A percentile compares a stretch with the other conserved stretches of the same genome.
phyloP scores from a whole-genome alignment of 2,113 vertebrate genomes.

The Hemichromis elongatus region DNA sequence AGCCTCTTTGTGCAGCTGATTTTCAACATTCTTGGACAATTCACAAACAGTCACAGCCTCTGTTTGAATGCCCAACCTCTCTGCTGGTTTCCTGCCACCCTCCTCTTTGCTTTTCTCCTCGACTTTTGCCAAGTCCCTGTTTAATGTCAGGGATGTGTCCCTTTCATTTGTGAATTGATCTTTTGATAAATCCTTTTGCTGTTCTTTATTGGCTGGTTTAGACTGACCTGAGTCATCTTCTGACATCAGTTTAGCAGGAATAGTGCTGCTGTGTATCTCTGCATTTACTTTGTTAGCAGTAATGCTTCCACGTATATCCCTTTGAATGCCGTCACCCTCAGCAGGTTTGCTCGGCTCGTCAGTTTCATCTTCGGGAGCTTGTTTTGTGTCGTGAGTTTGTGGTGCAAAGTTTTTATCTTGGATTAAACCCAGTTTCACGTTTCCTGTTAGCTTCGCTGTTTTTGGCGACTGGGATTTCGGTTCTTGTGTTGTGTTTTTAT shows the following conservation, averaged over 20 bases:
- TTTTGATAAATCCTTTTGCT: not conserved
- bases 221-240: not conserved
- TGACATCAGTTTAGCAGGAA: not conserved
- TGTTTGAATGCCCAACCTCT: slow-evolving; percentile 19
- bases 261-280: not conserved
- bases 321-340: not conserved
- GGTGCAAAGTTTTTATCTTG: not conserved
- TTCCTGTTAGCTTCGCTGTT: not conserved
- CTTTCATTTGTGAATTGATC: slow-evolving; percentile 4
- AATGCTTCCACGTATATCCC: not conserved
- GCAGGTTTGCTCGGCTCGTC: slow-evolving; percentile 22
- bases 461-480: not conserved
- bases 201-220: not conserved
- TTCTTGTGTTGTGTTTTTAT: not conserved
- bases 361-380: slow-evolving; percentile 4
- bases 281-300: not conserved
- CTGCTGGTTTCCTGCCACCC: slow-evolving; percentile 5
- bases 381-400: not conserved
- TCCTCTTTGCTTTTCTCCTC: slow-evolving; percentile 21
- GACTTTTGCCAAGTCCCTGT: not conserved
- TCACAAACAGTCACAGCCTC: slow-evolving; percentile 34
- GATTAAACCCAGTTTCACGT: not conserved
- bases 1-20: slow-evolving; percentile 42
- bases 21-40: slow-evolving; percentile 46
- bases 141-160: not conserved